phyloP scores from a whole-genome alignment of 2,113 vertebrate genomes.

The Boleophthalmus pectinirostris region DNA sequence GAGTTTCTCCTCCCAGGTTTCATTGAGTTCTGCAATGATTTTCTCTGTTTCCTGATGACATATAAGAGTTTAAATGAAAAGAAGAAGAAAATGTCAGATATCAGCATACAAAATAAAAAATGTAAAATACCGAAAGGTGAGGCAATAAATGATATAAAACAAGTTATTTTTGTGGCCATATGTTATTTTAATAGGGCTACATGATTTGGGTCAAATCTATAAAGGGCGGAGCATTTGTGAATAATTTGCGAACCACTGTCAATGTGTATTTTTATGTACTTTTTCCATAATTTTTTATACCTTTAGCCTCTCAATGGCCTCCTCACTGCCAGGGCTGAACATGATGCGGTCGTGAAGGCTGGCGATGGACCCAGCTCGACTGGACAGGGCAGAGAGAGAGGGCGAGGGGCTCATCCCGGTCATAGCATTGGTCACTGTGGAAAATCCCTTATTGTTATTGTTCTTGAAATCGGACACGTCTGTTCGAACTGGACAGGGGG shows the following conservation, averaged over 20 bases:
- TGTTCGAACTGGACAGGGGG: slow-evolving; percentile 56
- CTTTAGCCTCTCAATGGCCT: slow-evolving; percentile 96
- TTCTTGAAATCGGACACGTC: slow-evolving; percentile 86
- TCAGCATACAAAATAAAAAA: background rate
- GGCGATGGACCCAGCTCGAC: slow-evolving; percentile 90
- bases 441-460: slow-evolving; percentile 88
- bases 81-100: background rate
- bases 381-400: slow-evolving; percentile 91
- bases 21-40: slow-evolving; percentile 97
- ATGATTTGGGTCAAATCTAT: background rate
- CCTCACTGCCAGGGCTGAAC: slow-evolving; percentile 93
- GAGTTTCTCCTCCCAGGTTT: slow-evolving; percentile 98
- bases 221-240: too few relatives aligned
- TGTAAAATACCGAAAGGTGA: background rate
- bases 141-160: too few relatives aligned
- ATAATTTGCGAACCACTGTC: too few relatives aligned
- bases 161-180: background rate
- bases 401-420: slow-evolving; percentile 96
- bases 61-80: slow-evolving; percentile 6
- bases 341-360: slow-evolving; percentile 95
- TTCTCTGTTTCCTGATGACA: slow-evolving; percentile 91
- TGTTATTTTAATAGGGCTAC: background rate
- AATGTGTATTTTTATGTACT: background rate
- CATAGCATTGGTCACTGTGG: slow-evolving; percentile 98
- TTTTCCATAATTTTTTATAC: too few relatives aligned